Percentiles rank a stretch among this genome's conserved stretches.
Evolutionary conservation across 2,888 invertebrate genomes (phyloP).

Genomic region (Philhelius pedissequus): DNA sequence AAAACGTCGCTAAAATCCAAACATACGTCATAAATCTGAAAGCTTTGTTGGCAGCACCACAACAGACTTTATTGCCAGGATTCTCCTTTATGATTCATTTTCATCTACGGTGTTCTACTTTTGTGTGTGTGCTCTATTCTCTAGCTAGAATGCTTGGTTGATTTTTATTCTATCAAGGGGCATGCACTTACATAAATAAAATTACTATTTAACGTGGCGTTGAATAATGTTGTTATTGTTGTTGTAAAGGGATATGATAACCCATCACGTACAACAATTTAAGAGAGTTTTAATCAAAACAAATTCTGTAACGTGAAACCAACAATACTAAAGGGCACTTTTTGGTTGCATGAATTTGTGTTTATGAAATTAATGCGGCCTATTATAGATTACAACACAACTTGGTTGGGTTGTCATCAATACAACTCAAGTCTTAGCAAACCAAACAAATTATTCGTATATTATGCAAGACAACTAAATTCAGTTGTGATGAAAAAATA

Average conservation of each 20-base stretch:
- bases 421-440: too few relatives aligned
- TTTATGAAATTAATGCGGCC: too few relatives aligned
- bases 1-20: slow-evolving; percentile 3
- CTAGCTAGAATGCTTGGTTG: not conserved
- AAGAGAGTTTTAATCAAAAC: not conserved
- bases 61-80: slow-evolving; percentile 64
- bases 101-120: not conserved
- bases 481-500: too few relatives aligned
- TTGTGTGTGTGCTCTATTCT: not conserved
- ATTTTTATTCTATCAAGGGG: slow-evolving; percentile 6
- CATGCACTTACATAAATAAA: slow-evolving; percentile 61
- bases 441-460: too few relatives aligned
- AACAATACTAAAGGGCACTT: not conserved
- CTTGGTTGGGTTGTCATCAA: too few relatives aligned
- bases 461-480: too few relatives aligned
- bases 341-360: not conserved
- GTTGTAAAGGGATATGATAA: slow-evolving; percentile 28
- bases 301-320: not conserved
- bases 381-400: too few relatives aligned
- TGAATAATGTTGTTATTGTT: slow-evolving; percentile 25
- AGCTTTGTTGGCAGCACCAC: slow-evolving; percentile 66
- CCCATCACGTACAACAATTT: slow-evolving; percentile 1
- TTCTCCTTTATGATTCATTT: slow-evolving; percentile 40
- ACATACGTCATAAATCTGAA: slow-evolving; percentile 65
- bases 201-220: slow-evolving; percentile 52